A percentile compares a stretch with the other conserved stretches of the same genome.
Evolutionary conservation across 2,797 vertebrate species (phyloP).

Genomic region (Amniataba percoides): DNA sequence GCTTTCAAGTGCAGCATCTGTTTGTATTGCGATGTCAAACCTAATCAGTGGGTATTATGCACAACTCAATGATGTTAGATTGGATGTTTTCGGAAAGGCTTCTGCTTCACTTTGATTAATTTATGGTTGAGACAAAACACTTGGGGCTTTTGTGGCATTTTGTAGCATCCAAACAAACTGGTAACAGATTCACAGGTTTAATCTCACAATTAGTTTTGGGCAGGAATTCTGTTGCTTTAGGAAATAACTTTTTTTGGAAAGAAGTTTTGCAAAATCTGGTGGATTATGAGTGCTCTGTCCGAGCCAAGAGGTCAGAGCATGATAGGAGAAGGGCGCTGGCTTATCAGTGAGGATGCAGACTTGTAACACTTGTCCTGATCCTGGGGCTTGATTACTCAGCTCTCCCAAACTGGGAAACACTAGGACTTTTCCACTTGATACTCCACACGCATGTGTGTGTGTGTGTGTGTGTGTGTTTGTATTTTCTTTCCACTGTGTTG

Average conservation of each 20-base stretch:
- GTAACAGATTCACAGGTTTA: not conserved
- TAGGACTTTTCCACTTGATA: conserved; percentile 63
- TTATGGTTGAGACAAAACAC: conserved; percentile 38
- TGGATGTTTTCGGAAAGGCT: conserved; percentile 32
- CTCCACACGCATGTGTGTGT: conserved; percentile 40
- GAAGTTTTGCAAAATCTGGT: not conserved
- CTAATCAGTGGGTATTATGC: conserved; percentile 48
- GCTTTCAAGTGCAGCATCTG: conserved; percentile 60
- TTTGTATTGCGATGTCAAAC: conserved; percentile 47
- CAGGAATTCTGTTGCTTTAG: not conserved
- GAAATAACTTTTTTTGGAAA: not conserved
- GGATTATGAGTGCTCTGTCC: conserved; percentile 12
- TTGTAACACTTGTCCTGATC: conserved; percentile 54
- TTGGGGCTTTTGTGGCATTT: not conserved
- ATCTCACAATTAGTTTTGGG: not conserved
- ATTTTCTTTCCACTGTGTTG: conserved; percentile 67
- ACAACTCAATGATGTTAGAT: conserved; percentile 7
- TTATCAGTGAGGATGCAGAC: conserved; percentile 80
- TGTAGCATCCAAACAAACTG: not conserved
- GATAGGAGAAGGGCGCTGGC: conserved; percentile 28
- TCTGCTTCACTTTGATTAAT: conserved; percentile 21
- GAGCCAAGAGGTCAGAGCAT: conserved; percentile 28
- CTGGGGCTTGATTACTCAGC: conserved; percentile 63
- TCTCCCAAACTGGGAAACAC: conserved; percentile 54
- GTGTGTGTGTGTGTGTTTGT: conserved; percentile 62